phyloP scores from a whole-genome alignment of 2,888 invertebrate genomes.

The Crepidodera aurea region DNA sequence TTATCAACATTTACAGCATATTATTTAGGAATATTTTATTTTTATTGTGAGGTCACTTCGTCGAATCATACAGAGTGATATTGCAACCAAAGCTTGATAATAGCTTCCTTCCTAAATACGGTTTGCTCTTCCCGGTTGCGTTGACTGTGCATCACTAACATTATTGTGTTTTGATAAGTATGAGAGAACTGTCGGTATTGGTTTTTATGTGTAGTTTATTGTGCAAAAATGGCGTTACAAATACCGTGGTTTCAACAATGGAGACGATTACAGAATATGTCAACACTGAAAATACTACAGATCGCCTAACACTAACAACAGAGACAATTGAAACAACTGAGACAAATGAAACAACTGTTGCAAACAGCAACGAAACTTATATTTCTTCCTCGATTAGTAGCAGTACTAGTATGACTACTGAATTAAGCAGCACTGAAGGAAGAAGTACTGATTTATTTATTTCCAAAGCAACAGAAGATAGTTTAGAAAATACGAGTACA shows the following conservation, averaged over 20 bases:
- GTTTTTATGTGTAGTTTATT: neutral
- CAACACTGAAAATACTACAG: neutral
- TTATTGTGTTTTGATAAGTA: conserved; percentile 4
- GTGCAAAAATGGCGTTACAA: neutral
- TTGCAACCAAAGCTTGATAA: conserved; percentile 33
- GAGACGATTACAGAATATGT: neutral
- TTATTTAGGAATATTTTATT: conserved; percentile 13
- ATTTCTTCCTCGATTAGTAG: too few species aligned
- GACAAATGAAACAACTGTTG: too few species aligned
- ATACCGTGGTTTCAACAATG: neutral
- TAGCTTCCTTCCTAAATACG: conserved; percentile 33
- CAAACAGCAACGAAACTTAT: too few species aligned
- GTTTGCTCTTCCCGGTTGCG: conserved; percentile 17
- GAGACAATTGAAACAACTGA: neutral
- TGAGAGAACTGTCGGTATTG: neutral
- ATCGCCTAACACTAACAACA: neutral
- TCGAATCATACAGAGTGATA: conserved; percentile 29
- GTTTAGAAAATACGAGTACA: too few species aligned
- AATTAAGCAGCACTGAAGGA: too few species aligned
- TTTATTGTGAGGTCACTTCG: conserved; percentile 27
- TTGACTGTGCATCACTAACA: conserved; percentile 9
- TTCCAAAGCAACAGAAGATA: too few species aligned
- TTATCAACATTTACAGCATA: conserved; percentile 12
- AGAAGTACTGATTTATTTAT: too few species aligned
- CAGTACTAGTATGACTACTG: too few species aligned